phyloP scores from a whole-genome alignment of 2,113 vertebrate species.

The Laticauda colubrina region DNA sequence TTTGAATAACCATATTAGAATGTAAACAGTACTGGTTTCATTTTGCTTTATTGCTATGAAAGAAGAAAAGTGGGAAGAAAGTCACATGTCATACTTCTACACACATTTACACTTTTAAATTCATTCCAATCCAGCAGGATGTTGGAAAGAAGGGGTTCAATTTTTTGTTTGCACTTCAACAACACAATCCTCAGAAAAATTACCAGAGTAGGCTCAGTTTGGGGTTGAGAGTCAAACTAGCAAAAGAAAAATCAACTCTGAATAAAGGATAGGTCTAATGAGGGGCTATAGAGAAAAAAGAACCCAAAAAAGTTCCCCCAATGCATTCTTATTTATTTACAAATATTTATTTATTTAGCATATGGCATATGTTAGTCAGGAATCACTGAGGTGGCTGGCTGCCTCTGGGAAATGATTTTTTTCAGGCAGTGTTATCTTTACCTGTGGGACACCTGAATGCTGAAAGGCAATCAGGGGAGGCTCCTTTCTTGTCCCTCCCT shows the following conservation, averaged over 20 bases:
- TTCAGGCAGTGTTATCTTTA: too few relatives aligned
- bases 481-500: too few relatives aligned
- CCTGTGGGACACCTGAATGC: too few relatives aligned
- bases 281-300: background rate
- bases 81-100: background rate
- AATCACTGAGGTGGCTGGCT: too few relatives aligned
- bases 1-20: background rate
- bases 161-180: background rate
- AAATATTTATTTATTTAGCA: too few relatives aligned
- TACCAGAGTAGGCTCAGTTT: background rate
- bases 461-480: too few relatives aligned
- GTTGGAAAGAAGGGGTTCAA: background rate
- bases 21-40: background rate
- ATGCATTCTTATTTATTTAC: background rate
- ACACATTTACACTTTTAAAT: background rate
- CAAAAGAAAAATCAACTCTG: background rate
- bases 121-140: background rate
- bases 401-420: too few relatives aligned
- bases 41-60: background rate
- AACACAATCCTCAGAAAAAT: background rate
- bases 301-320: background rate
- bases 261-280: background rate
- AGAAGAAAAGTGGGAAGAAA: background rate
- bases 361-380: too few relatives aligned
- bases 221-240: background rate